Conservation (phyloP, 2,113 vertebrate genomes). For the Onychostruthus taczanowskii region DNA sequence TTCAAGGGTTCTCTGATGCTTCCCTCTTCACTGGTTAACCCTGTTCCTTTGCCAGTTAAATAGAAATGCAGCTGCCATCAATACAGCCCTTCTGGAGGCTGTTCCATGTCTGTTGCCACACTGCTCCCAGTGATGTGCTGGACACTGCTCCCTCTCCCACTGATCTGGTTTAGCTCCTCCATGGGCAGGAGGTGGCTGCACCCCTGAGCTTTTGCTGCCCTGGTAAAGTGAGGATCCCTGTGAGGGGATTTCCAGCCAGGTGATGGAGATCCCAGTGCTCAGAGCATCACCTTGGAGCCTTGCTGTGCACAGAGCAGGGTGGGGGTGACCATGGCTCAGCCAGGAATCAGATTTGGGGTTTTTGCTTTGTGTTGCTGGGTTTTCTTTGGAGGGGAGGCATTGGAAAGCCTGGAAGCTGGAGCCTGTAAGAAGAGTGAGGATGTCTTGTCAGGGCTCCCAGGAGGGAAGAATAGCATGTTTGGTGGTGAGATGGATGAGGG, state of each 20-base stretch:
- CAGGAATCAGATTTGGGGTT: neutral
- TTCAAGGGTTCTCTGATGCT: neutral
- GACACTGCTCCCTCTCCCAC: neutral
- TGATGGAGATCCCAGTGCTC: neutral
- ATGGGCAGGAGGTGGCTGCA: neutral
- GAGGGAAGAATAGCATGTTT: neutral
- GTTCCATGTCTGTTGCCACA: accelerated
- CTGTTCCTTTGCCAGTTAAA: conserved; percentile 25
- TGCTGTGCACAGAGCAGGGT: accelerated
- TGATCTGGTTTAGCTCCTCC: neutral
- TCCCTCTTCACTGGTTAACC: conserved; percentile 14
- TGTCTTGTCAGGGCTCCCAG: neutral
- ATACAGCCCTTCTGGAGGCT: neutral
- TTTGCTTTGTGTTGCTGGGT: neutral
- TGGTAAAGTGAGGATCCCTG: neutral
- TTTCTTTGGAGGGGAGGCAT: neutral
- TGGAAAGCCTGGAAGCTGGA: neutral
- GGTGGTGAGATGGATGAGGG: neutral
- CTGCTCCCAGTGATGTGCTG: neutral
- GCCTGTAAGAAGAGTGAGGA: neutral
- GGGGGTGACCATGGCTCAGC: neutral
- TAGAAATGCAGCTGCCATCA: neutral
- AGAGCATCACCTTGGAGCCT: neutral
- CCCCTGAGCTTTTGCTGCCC: conserved; percentile 24
- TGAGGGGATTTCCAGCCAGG: neutral